Base-by-base conservation (phyloP, 2,797 vertebrate species). In the Parauchenoglanis punctatus region DNA sequence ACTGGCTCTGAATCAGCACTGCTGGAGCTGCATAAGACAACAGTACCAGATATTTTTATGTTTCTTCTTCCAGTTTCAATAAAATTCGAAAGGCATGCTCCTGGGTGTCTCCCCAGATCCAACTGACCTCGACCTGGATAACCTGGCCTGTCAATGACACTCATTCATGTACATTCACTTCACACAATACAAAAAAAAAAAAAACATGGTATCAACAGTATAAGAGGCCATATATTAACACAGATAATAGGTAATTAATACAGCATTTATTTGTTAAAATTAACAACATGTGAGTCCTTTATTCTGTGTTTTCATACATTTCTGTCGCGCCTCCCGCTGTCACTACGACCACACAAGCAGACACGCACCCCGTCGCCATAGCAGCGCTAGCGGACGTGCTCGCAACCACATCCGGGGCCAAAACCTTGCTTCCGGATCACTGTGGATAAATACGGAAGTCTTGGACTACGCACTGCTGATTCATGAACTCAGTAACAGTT, bases 41-140 rank as follows among this genome's bases (percentile, higher is more conserved):
- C 35, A 61, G 31, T 35, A 63, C 11, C 13, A 44, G 58, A 23
- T 80, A 40, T 63, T 81, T 81, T 61, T 44, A 40, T 81, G 78
- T 3, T 46, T 12, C 35, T 20, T 81, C 58, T 17, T 81, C 58
- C 58, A 61, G 20, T 81, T 81, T 81, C 58, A 25, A 44, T 44
- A 81, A 81, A 63, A 81, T 46, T 81, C 25, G 0, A 81, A 12
- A 81, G 35, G 23, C 58, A 61, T 81, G 58, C 58, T 25, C n/a
- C 78, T 81, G 78, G 78, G 58, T 81, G 58, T 81, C 58, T 63
- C 78, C 23, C 35, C 61, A 13, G 58, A 44, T 63, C 35, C 58
- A 81, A 8, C 78, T 81, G 78, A 81, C 58, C 78, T 81, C 58
- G 11, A 81, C 56, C 78, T 81, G 23, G 20, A 44, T 81, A 81